Conservation (phyloP, 2,797 vertebrate genomes). For the Sphaeramia orbicularis region DNA sequence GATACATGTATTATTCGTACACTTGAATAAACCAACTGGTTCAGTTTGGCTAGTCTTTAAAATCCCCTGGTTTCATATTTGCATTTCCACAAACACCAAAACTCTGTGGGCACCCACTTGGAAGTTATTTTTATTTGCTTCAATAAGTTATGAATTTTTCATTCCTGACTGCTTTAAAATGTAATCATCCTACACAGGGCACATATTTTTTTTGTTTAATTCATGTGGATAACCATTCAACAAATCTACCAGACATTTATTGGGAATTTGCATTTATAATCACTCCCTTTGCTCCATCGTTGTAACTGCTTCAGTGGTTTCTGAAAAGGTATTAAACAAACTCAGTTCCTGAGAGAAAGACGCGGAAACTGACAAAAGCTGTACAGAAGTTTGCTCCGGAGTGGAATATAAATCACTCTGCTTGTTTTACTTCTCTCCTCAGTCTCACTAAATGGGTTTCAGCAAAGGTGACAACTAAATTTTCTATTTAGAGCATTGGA, state of each 20-base stretch:
- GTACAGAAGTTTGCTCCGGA: background rate
- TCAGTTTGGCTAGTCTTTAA: background rate
- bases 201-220: slow-evolving; percentile 33
- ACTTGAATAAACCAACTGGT: too few species aligned
- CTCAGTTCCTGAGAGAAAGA: slow-evolving; percentile 37
- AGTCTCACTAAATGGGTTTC: slow-evolving; percentile 1
- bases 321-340: slow-evolving; percentile 44
- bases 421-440: slow-evolving; percentile 12
- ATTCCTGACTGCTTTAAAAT: slow-evolving; percentile 62
- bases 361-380: slow-evolving; percentile 33
- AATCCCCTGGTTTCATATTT: slow-evolving; percentile 24
- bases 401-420: slow-evolving; percentile 16
- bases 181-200: slow-evolving; percentile 53
- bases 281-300: slow-evolving; percentile 30
- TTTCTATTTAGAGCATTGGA: background rate
- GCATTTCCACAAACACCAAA: slow-evolving; percentile 31
- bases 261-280: slow-evolving; percentile 76
- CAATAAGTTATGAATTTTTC: slow-evolving; percentile 68
- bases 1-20: too few species aligned
- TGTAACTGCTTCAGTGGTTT: slow-evolving; percentile 41
- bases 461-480: slow-evolving; percentile 2
- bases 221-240: slow-evolving; percentile 61
- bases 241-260: slow-evolving; percentile 65
- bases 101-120: slow-evolving; percentile 20
- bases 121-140: slow-evolving; percentile 69